Evolutionary conservation across 2,113 vertebrate species (phyloP).

Genomic region (Gallinago undulata): DNA sequence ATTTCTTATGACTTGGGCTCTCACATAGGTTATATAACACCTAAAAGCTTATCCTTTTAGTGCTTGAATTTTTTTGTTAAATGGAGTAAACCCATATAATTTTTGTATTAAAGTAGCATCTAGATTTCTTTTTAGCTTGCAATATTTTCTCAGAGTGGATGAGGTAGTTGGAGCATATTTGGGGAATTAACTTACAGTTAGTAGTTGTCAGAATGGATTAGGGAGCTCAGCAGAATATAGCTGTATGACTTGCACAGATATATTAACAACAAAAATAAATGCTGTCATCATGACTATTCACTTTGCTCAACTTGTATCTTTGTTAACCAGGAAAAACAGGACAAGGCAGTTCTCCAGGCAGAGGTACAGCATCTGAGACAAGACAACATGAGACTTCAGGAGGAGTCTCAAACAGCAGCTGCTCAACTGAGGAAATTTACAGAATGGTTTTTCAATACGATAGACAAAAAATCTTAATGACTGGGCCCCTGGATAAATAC

Average conservation of each 20-base stretch:
- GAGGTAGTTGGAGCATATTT: background rate
- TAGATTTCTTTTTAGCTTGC: background rate
- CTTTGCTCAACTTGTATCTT: background rate
- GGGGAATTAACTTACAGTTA: background rate
- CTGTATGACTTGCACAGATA: background rate
- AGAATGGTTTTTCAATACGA: constrained; percentile 94
- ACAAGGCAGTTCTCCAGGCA: constrained; percentile 94
- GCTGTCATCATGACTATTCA: background rate
- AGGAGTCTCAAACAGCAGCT: constrained; percentile 91
- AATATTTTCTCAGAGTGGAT: background rate
- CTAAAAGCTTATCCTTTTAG: background rate
- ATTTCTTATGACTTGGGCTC: background rate
- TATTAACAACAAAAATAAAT: background rate
- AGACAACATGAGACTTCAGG: constrained; percentile 95
- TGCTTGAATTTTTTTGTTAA: background rate
- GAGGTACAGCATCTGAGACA: constrained; percentile 94
- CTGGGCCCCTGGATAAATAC: background rate
- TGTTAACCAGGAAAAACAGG: constrained; percentile 89
- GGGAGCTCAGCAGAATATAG: background rate
- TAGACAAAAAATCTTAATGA: constrained; percentile 88
- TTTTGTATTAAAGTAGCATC: background rate
- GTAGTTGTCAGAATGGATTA: background rate
- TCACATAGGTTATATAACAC: background rate
- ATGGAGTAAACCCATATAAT: background rate
- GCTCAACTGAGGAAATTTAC: constrained; percentile 97